Evolutionary conservation across 2,113 vertebrate species (phyloP).

Genomic region (Propithecus coquereli): DNA sequence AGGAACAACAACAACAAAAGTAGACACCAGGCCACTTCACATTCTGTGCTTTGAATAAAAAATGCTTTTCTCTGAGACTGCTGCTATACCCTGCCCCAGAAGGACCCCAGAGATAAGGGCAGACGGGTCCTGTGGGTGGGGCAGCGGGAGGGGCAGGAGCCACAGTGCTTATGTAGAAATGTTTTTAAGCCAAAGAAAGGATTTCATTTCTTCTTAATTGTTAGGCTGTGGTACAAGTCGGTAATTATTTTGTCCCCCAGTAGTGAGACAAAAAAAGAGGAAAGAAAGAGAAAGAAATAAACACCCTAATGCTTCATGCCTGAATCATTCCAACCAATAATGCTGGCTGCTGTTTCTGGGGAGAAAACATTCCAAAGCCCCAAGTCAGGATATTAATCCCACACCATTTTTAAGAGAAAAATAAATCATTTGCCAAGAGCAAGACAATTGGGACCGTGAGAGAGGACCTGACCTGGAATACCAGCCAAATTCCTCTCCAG

Average conservation of each 20-base stretch:
- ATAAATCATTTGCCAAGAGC: slow-evolving; percentile 54
- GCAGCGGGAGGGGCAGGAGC: slow-evolving; percentile 3
- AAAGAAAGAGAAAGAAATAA: too few species aligned
- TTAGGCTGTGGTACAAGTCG: slow-evolving; percentile 58
- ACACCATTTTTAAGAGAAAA: slow-evolving; percentile 54
- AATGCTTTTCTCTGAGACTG: not conserved
- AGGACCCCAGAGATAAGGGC: slow-evolving; percentile 12
- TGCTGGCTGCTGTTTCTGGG: slow-evolving; percentile 22
- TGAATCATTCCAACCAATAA: slow-evolving; percentile 48
- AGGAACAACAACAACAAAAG: not conserved
- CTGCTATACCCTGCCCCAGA: not conserved
- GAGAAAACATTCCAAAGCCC: slow-evolving; percentile 39
- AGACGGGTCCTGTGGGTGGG: slow-evolving; percentile 55
- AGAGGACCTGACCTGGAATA: slow-evolving; percentile 41
- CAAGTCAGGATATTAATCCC: slow-evolving; percentile 11
- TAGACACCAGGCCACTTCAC: not conserved
- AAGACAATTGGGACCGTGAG: slow-evolving; percentile 4
- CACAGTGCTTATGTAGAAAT: slow-evolving; percentile 38
- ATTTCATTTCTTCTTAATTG: slow-evolving; percentile 73
- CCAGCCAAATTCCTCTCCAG: slow-evolving; percentile 47
- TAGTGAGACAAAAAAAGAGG: not conserved
- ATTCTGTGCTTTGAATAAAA: slow-evolving; percentile 40
- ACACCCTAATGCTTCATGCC: slow-evolving; percentile 41
- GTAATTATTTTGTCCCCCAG: slow-evolving; percentile 70
- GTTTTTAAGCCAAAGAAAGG: slow-evolving; percentile 67